Base-by-base conservation (phyloP, 2,888 invertebrate genomes). In the Ashinkailepas kermadecensis region DNA sequence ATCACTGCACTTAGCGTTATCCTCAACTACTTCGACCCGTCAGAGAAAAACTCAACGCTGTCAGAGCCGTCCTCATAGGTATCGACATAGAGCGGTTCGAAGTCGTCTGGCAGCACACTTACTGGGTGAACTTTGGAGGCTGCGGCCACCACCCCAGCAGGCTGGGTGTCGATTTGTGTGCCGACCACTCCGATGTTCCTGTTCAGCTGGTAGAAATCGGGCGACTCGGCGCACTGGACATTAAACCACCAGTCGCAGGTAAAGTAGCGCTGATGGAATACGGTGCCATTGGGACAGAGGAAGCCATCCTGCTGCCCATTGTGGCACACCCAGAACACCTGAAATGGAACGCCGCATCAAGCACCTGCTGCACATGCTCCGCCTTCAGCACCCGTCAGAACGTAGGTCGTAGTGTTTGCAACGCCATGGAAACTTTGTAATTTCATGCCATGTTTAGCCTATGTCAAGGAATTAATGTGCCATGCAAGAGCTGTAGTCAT, bases 161-260 rank as follows among this genome's bases (percentile, higher is more conserved):
- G 70, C 4, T 21, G 25, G 0, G 70, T 70, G 39, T 70, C 70
- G 70, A 70, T 70, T 4, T 21, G 70, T 13, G 70, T 70, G 25
- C 70, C 70, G 13, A 70, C 70, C 25, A 70, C 70, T 12, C 70
- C 70, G 25, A 70, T 70, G 39, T 70, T 70, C 15, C 15, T 70
- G 70, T 70, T 70, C 12, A 70, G 70, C 70, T 70, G 39, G 70
- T 70, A 70, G 70, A 21, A 70, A 21, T 70, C 70, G 39, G 70
- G 25, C 39, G 70, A 70, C 39, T 70, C 25, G 23, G 25, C 39
- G 15, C 70, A 70, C 15, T 13, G 25, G 39, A 70, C 70, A 39
- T 70, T 70, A 39, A 70, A 70, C 70, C 70, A 70, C 70, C 70
- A 70, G 70, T 70, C 70, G 70, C 70, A 70, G 13, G 70, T 70